Evolutionary conservation across 2,113 vertebrate genomes (phyloP).

Genomic region (Balaeniceps rex): DNA sequence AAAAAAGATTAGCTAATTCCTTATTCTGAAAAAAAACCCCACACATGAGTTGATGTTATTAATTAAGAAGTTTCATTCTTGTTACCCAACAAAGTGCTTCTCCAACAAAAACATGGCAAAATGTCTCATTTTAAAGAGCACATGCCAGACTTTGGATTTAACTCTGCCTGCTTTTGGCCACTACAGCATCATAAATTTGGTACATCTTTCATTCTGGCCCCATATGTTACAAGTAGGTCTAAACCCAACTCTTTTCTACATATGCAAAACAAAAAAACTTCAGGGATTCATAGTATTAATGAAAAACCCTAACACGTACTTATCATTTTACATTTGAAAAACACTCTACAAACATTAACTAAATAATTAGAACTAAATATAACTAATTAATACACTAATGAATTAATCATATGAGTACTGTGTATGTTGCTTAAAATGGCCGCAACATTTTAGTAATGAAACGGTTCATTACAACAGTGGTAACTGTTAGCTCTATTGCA

Average conservation of each 20-base stretch:
- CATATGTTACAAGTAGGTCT: background rate
- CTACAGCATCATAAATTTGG: background rate
- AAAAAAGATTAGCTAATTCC: background rate
- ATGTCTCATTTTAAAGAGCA: background rate
- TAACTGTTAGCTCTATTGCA: background rate
- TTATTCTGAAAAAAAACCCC: background rate
- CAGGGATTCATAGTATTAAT: background rate
- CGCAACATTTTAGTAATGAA: background rate
- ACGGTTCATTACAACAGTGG: background rate
- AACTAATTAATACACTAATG: background rate
- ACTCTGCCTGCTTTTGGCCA: background rate
- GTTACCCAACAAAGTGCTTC: background rate
- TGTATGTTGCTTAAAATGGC: background rate
- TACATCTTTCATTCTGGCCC: background rate
- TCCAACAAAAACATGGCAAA: slow-evolving; percentile 55
- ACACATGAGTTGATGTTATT: background rate
- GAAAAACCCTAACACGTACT: background rate
- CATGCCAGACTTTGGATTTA: background rate
- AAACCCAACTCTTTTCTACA: background rate
- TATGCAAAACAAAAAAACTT: background rate
- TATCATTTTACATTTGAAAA: background rate
- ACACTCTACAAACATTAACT: background rate
- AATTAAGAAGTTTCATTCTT: slow-evolving; percentile 30
- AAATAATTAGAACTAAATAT: slow-evolving; percentile 8
- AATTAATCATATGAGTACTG: background rate